Evolutionary conservation across 2,888 invertebrate genomes (phyloP).

Genomic region (Clostera curtula): DNA sequence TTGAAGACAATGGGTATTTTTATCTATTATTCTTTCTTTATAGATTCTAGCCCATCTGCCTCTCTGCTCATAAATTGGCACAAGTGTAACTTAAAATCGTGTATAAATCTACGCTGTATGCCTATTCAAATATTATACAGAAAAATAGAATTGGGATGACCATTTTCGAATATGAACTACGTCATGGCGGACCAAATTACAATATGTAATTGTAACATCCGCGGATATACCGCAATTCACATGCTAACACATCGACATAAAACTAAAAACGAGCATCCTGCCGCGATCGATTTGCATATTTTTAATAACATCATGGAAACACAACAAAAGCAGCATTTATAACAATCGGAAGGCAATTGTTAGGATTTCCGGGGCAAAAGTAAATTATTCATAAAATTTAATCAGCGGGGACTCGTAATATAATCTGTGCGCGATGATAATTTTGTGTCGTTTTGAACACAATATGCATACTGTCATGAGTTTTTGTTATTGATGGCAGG

Average conservation of each 20-base stretch:
- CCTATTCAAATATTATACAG: no score
- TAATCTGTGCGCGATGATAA: conserved; percentile 47
- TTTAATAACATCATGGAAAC: conserved; percentile 65
- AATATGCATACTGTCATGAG: conserved; percentile 22
- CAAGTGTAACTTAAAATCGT: no score
- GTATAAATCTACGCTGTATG: no score
- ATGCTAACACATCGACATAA: conserved; percentile 67
- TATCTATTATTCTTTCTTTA: no score
- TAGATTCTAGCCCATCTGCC: no score
- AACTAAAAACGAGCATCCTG: conserved; percentile 70
- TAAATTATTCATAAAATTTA: conserved; percentile 67
- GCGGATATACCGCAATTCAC: conserved; percentile 63
- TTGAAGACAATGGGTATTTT: no score
- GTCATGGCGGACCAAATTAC: conserved; percentile 53
- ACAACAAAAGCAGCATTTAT: conserved; percentile 58
- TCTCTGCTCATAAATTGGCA: no score
- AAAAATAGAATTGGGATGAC: no score
- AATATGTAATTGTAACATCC: conserved; percentile 63
- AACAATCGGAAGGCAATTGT: conserved; percentile 56
- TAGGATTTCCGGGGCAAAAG: conserved; percentile 56
- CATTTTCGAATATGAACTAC: no score
- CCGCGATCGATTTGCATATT: conserved; percentile 72
- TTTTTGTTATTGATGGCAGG: conserved; percentile 12
- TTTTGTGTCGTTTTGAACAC: conserved; percentile 42
- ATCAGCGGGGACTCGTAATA: conserved; percentile 57